Percentiles rank a stretch among this genome's conserved stretches.
phyloP scores from a whole-genome alignment of 2,888 invertebrate species.

The Drosophila suboccidentalis region DNA sequence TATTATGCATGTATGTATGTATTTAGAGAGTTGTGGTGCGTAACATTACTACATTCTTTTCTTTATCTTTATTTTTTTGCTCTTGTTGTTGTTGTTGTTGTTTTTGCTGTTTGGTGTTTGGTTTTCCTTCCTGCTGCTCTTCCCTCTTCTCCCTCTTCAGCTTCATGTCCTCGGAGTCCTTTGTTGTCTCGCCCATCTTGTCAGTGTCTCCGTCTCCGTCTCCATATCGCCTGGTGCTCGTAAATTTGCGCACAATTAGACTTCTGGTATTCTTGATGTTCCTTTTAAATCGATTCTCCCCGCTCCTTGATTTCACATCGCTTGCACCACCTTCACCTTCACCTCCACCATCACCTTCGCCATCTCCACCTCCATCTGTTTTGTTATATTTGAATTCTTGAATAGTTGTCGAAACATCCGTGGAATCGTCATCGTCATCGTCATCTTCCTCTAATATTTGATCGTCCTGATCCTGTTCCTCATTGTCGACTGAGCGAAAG shows the following conservation, averaged over 20 bases:
- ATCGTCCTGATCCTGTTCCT: slow-evolving; percentile 30
- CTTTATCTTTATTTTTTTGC: neutral
- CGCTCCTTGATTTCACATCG: slow-evolving; percentile 17
- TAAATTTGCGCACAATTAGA: slow-evolving; percentile 66
- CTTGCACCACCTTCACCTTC: slow-evolving; percentile 9
- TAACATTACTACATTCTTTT: slow-evolving; percentile 77
- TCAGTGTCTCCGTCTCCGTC: slow-evolving; percentile 21
- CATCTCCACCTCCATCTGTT: slow-evolving; percentile 3
- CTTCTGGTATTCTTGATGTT: slow-evolving; percentile 66
- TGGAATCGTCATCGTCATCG: slow-evolving; percentile 43
- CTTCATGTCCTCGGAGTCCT: slow-evolving; percentile 23
- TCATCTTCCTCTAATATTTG: slow-evolving; percentile 59
- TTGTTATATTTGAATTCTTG: neutral
- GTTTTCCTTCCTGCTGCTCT: slow-evolving; percentile 42
- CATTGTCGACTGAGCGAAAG: slow-evolving; percentile 38
- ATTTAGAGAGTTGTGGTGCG: slow-evolving; percentile 84
- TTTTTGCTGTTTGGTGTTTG: slow-evolving; percentile 71
- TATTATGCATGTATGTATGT: slow-evolving; percentile 32
- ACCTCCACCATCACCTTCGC: neutral
- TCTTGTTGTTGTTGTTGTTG: slow-evolving; percentile 14
- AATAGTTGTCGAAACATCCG: slow-evolving; percentile 13
- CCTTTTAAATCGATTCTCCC: slow-evolving; percentile 58
- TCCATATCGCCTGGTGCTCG: slow-evolving; percentile 44
- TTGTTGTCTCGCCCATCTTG: slow-evolving; percentile 54
- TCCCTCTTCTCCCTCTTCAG: slow-evolving; percentile 14